Base-by-base conservation (phyloP, 2,113 vertebrate species). In the Taurulus bubalis region DNA sequence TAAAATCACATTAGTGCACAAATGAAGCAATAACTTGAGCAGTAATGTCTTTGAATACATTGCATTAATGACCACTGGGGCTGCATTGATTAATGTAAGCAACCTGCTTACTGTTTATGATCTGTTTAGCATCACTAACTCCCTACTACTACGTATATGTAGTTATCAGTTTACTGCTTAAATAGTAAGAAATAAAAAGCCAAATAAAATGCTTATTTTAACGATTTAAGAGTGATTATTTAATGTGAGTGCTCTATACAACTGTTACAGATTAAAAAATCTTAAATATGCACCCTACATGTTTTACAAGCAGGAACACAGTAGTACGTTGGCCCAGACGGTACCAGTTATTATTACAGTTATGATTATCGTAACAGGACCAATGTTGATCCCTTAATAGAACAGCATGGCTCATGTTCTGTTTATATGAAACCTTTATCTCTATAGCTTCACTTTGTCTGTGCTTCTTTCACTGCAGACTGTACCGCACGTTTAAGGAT, bases 401-500 rank as follows among this genome's bases (percentile, higher is more conserved):
- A 18, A 18, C 30, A 42, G 8, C 5, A 24, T n/a, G 34, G 5
- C 20, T 3, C 2, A 5, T 20, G 10, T 14, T 26, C 8, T 58
- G 71, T 15, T 47, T 45, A 22, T 53, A 58, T 58, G 16, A 38
- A 15, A 40, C 10, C 34, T 71, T 30, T 30, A 36, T 16, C 28
- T 73, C 4, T 32, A 32, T 3, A 32, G 2, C 30, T 47, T 0
- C 67, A 69, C n/a, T 4, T 3, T 0, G 0, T 16, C 11, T 1
- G 1, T 47, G 4, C 14, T 24, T 80, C 2, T 59, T 40, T 80
- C 10, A 1, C 30, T 73, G 1, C 80, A 95, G 95, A 80, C 70
- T 95, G 22, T 95, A 95, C 79, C 84, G 94, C 7, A 95, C 95
- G 0, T 95, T 95, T 77, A 95, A 84, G 77, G 95, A 95, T 55